Percentiles rank a stretch among this genome's conserved stretches.
phyloP scores from a whole-genome alignment of 2,888 invertebrate genomes.

The Hypena proboscidalis region DNA sequence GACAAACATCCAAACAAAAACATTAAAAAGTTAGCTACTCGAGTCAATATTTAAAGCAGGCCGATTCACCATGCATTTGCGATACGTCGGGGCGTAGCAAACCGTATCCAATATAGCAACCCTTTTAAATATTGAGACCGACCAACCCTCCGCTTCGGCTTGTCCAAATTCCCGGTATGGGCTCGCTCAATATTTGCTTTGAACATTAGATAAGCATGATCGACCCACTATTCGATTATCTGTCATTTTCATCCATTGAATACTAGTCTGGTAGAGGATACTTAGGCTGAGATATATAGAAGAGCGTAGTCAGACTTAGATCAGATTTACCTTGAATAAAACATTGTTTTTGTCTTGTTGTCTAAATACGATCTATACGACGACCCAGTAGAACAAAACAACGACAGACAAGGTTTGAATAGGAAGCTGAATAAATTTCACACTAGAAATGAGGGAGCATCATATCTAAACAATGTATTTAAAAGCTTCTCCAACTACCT shows the following conservation, averaged over 20 bases:
- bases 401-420: too few relatives aligned
- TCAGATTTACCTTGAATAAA: too few relatives aligned
- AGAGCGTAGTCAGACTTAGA: too few relatives aligned
- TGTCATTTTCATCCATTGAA: slow-evolving; percentile 35
- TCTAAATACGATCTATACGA: too few relatives aligned
- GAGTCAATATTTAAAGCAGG: slow-evolving; percentile 9
- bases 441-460: too few relatives aligned
- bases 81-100: slow-evolving; percentile 3
- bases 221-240: slow-evolving; percentile 50
- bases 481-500: too few relatives aligned
- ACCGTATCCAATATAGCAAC: slow-evolving; percentile 34
- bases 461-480: too few relatives aligned
- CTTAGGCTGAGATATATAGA: too few relatives aligned
- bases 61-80: slow-evolving; percentile 27
- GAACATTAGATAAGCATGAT: slow-evolving; percentile 59
- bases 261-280: too few relatives aligned
- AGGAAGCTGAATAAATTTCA: too few relatives aligned
- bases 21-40: slow-evolving; percentile 1
- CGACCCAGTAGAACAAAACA: too few relatives aligned
- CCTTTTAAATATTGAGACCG: slow-evolving; percentile 43
- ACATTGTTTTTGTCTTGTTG: too few relatives aligned
- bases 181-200: slow-evolving; percentile 64
- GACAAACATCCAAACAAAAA: neutral
- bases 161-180: slow-evolving; percentile 58
- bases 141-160: slow-evolving; percentile 36